These are phyloP conservation scores for Gerosis bhagava DNA, from an alignment of 2,888 invertebrate genomes.

Conservation along the genomic window DNA sequence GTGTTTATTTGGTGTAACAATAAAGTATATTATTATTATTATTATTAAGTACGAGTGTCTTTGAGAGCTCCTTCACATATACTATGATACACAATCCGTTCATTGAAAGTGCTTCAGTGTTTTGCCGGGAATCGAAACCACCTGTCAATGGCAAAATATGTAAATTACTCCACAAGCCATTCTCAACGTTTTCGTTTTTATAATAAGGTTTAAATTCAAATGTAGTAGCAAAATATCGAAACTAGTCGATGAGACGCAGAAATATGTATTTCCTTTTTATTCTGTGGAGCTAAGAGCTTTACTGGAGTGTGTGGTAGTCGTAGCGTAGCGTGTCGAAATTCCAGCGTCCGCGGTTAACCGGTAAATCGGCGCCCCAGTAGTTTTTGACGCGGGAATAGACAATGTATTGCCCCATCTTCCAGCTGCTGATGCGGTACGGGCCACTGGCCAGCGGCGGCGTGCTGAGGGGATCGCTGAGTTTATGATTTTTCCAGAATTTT, in stretches of 20 bases:
- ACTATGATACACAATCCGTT: conserved; percentile 29
- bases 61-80: conserved; percentile 24
- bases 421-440: no score
- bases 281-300: conserved; percentile 7
- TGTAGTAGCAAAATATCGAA: conserved; percentile 8
- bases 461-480: no score
- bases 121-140: conserved; percentile 37
- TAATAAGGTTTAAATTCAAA: background rate
- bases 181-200: background rate
- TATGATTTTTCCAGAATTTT: no score
- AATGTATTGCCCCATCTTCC: no score
- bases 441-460: no score
- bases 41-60: conserved; percentile 9
- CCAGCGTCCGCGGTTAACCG: no score
- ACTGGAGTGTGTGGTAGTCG: conserved; percentile 10
- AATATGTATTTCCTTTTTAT: conserved; percentile 17
- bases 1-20: no score
- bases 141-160: conserved; percentile 37
- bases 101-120: conserved; percentile 25
- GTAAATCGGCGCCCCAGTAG: no score
- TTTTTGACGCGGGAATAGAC: no score
- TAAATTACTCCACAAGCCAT: background rate
- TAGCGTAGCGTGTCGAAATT: no score
- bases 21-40: no score
- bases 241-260: conserved; percentile 3